A percentile compares a stretch with the other conserved stretches of the same genome.
These are phyloP conservation scores for Mimachlamys varia DNA, from an alignment of 2,888 invertebrate genomes.

Conservation along the genomic window DNA sequence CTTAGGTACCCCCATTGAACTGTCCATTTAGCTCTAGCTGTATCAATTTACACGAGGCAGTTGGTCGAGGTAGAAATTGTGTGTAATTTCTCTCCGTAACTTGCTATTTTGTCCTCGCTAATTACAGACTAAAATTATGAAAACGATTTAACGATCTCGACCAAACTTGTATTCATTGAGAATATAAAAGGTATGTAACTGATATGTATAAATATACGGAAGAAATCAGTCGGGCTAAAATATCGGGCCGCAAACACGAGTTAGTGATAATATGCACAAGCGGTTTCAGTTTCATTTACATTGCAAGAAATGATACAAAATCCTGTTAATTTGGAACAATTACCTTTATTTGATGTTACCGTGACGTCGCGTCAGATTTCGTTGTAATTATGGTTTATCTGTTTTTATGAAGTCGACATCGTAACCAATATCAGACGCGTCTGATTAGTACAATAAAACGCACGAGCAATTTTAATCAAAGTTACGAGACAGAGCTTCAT, in stretches of 20 bases:
- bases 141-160: conserved; percentile 15
- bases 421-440: conserved; percentile 31
- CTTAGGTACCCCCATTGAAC: not conserved
- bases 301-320: conserved; percentile 28
- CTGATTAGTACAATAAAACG: conserved; percentile 28
- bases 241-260: not conserved
- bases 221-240: not conserved
- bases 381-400: conserved; percentile 28
- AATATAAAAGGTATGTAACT: not conserved
- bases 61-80: conserved; percentile 4
- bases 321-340: not conserved
- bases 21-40: not conserved
- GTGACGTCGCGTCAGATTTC: conserved; percentile 16
- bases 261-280: conserved; percentile 17
- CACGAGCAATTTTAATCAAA: not conserved
- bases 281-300: conserved; percentile 6
- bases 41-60: conserved; percentile 23
- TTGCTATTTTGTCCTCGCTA: conserved; percentile 27
- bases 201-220: not conserved
- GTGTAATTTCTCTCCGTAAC: conserved; percentile 23
- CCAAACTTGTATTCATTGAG: not conserved
- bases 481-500: not conserved
- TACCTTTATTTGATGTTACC: not conserved
- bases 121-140: conserved; percentile 1
- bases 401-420: not conserved